Evolutionary conservation across 30 jellyfish, hydroid and myxozoan species (phyloP), one percentile per base, ranked within the genome.

Genomic region (Pelagia noctiluca): DNA sequence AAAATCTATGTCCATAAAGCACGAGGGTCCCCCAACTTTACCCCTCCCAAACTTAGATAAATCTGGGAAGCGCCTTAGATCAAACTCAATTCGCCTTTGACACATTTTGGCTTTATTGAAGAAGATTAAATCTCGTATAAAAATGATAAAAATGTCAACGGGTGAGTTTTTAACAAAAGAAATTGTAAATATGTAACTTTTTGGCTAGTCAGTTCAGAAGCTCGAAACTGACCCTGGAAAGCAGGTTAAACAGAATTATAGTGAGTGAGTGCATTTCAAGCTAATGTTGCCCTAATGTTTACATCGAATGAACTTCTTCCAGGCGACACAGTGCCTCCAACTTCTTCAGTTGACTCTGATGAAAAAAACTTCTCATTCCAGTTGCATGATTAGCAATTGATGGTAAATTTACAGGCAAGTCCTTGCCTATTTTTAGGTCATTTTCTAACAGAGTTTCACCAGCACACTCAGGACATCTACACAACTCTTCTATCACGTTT

Each of bases 141-240:
- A 52, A n/a, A n/a, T n/a, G n/a, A n/a, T n/a, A n/a, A n/a, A 62
- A 62, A 21, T 62, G 75, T 62, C 75, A 62, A 62, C 3, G 50
- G 26, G 75, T 62, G 31, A 62, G 31, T 62, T 0, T 28, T 8
- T 0, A 62, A n/a, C n/a, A n/a, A n/a, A n/a, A n/a, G n/a, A n/a
- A n/a, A n/a, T n/a, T n/a, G n/a, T n/a, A n/a, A n/a, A 23, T 47
- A 23, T 24, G 31, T 24, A 5, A 60, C 26, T 24, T 62, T 62
- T 37, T 62, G 31, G 31, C 4, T 13, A 62, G 1, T 22, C 31
- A 25, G 4, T 47, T 62, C 13, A 24, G 26, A 4, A 4, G 13
- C 75, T 0, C 19, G 61, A 47, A 47, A 19, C 61, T 62, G 24
- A 24, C 16, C 74, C 24, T 22, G 31, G 32, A 0, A 22, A 12